Base-by-base conservation (phyloP, 2,888 invertebrate species). In the Microctonus hyperodae region DNA sequence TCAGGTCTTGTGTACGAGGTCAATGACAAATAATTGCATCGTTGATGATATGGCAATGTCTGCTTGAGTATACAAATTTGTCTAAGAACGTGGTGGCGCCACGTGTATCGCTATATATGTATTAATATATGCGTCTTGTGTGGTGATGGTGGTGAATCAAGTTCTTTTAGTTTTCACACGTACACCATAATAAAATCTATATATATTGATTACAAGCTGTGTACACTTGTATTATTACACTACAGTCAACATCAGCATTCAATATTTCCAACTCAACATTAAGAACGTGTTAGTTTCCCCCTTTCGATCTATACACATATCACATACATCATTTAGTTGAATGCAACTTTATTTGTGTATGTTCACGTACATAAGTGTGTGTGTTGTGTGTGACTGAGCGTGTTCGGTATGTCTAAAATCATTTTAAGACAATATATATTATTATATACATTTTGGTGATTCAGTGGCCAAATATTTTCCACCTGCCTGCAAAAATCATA, bases 391-490 rank as follows among this genome's bases (percentile, higher is more conserved):
- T 58, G 37, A 23, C 10, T 58, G n/a, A n/a, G n/a, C n/a, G 31
- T 35, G 9, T 58, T 13, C 51, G 16, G 48, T n/a, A 44, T 55
- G 40, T 63, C 51, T 20, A n/a, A 55, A 57, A 48, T 56, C 16
- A 59, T 48, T 33, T 50, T 22, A 40, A 56, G 25, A 35, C 40
- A 53, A 22, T 31, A 58, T 50, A 50, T 20, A 35, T 28, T 62
- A 40, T 7, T 22, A 23, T 40, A 22, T 64, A 13, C 11, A 7
- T 37, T 35, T 50, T 10, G 57, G 50, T 65, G 65, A 59, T 53
- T 58, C 13, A 59, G 65, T 51, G 37, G 16, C 23, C 5, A 50
- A 64, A 33, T 33, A 58, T 63, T 56, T 44, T n/a, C 13, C 22
- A 25, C 20, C 37, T 25, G 31, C 13, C 10, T 9, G 25, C 50